Base-by-base conservation (phyloP, 2,888 invertebrate species). In the Piscicola geometra region DNA sequence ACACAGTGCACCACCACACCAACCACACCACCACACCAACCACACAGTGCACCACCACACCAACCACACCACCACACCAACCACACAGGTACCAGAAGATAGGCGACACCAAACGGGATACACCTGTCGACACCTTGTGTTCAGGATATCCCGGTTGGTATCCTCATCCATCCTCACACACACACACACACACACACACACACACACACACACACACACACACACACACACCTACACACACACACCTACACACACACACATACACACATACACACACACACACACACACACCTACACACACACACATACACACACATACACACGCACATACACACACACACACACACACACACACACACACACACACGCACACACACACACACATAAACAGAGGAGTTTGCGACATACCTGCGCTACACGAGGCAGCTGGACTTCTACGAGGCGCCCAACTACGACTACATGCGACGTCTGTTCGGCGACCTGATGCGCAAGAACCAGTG, bases 401-500 rank as follows among this genome's bases (percentile, higher is more conserved):
- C 96, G 80, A 94, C 93, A 85, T 99, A 99, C 88, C 89, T 99
- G 82, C 91, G 96, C 84, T 99, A 99, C 88, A 98, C 99, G 78
- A 90, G 89, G 77, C 90, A 95, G 86, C 89, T 99, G 87, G 99
- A 99, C 88, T 99, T 99, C 89, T 99, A 98, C 89, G 99, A 99
- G 89, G 94, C 95, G 81, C 99, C 99, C 77, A 98, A 99, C 89
- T 99, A 99, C 89, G 96, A 98, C 88, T 97, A 97, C 89, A 90
- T 97, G 87, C 90, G 95, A 84, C 93, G 93, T 87, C 90, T 96
- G 87, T 97, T 97, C 89, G 91, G 92, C 86, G 84, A 84, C 81
- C 83, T 85, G 79, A 83, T 85, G 84, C 82, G 82, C 71, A 82
- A 82, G 76, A 85, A 83, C 81, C 82, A 82, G 71, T 83, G 82